Evolutionary conservation across 2,888 invertebrate species (phyloP), one percentile per base, ranked within the genome.

Genomic region (Criorhina ranunculi): DNA sequence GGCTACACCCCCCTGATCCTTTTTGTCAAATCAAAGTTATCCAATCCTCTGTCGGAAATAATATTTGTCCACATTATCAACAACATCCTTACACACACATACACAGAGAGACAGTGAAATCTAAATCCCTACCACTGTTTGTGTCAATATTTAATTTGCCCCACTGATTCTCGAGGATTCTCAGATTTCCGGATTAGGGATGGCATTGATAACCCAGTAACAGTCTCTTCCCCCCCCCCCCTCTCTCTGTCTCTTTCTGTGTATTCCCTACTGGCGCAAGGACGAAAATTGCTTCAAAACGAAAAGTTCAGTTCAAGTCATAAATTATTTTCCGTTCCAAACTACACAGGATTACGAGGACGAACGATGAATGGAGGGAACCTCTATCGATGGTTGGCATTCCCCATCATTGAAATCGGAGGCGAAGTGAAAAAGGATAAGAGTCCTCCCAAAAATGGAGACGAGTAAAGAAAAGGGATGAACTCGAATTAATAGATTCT

Each of bases 251-350:
- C n/a, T n/a, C n/a, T n/a, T n/a, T 8, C 24, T 15, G 8, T 24
- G 24, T 24, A 24, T 5, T 24, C 35, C 12, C 73, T 31, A 67
- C 37, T 51, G 78, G 46, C n/a, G n/a, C 85, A 85, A 85, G 80
- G 80, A 85, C 75, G 64, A 60, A 69, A 42, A 80, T 75, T 76
- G 70, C 51, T 70, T 42, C 35, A 77, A 82, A 78, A 53, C 44
- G 42, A 62, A 73, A 73, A 57, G 12, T 60, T 72, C 40, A 57
- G 12, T 60, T 72, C 40, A 53, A 76, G 80, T 76, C 70, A 85
- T 85, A 85, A 85, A 80, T 85, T 85, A 85, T 85, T 85, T 85
- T 85, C 70, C 80, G 60, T 80, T 85, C 66, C 33, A 57, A 42
- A 67, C 33, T 44, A 69, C 46, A 51, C 40, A 59, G 60, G 62